Percentiles rank a stretch among this genome's conserved stretches.
These are phyloP conservation scores for Malacoraja senta DNA, from an alignment of 2,797 vertebrate genomes.

Conservation along the genomic window DNA sequence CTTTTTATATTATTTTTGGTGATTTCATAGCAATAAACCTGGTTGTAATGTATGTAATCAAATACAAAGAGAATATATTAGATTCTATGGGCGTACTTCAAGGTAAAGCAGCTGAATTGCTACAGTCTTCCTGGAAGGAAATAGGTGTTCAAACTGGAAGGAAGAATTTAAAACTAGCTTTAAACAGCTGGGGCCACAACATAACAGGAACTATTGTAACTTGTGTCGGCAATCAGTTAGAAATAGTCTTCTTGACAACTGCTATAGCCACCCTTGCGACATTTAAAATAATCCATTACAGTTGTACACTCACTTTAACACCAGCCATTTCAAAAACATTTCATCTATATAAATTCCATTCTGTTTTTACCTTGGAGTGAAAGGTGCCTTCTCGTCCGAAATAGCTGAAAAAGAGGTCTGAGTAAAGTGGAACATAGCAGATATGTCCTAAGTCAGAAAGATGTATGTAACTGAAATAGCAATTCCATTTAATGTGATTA, in stretches of 20 bases:
- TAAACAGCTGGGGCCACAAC: slow-evolving; percentile 56
- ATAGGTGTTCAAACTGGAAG: slow-evolving; percentile 52
- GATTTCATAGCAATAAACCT: slow-evolving; percentile 61
- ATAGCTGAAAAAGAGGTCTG: not conserved
- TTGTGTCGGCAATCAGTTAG: slow-evolving; percentile 13
- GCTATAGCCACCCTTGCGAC: not conserved
- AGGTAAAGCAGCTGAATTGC: slow-evolving; percentile 52
- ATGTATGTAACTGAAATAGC: not conserved
- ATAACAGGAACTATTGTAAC: slow-evolving; percentile 41
- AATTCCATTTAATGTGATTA: not conserved
- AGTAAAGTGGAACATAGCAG: not conserved
- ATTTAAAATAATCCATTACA: not conserved
- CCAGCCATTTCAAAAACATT: not conserved
- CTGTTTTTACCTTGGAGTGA: slow-evolving; percentile 8
- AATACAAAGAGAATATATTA: slow-evolving; percentile 56
- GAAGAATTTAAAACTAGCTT: slow-evolving; percentile 59
- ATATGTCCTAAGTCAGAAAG: not conserved
- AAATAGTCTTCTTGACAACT: slow-evolving; percentile 18
- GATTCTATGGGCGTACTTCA: slow-evolving; percentile 50
- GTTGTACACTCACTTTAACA: not conserved
- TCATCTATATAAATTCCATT: not conserved
- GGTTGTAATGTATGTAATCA: slow-evolving; percentile 49
- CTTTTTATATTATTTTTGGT: slow-evolving; percentile 43
- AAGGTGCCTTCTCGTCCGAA: not conserved
- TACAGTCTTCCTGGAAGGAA: slow-evolving; percentile 53